Conservation (phyloP, 2,888 invertebrate species). For the Archaeoteleia sp. region DNA sequence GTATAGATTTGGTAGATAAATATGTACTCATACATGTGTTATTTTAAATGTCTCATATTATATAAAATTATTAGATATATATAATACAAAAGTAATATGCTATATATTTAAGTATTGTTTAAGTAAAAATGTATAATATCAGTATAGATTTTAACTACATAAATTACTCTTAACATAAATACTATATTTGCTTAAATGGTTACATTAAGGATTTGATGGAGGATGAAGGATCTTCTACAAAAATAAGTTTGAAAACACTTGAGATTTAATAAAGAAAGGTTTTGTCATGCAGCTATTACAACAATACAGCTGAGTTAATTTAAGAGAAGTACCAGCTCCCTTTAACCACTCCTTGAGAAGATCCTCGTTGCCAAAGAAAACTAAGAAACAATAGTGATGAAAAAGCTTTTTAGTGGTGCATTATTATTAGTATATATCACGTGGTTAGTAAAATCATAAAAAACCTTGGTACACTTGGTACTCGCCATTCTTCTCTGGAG, state of each 20-base stretch:
- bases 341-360: constrained; percentile 72
- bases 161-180: no score
- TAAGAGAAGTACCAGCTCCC: constrained; percentile 67
- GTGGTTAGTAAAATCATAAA: constrained; percentile 50
- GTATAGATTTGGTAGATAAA: no score
- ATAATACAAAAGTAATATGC: background rate
- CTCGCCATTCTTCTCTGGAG: constrained; percentile 73
- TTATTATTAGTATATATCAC: background rate
- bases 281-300: no score
- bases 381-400: constrained; percentile 54
- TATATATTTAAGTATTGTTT: no score
- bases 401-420: constrained; percentile 6
- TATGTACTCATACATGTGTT: no score
- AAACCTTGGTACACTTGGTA: constrained; percentile 73
- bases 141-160: no score
- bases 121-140: no score
- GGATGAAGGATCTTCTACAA: no score
- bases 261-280: background rate
- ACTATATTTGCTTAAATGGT: no score
- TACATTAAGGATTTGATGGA: no score
- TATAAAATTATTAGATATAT: no score
- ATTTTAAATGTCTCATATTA: no score
- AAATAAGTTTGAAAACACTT: background rate
- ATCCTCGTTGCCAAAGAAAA: constrained; percentile 72
- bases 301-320: constrained; percentile 2